Evolutionary conservation across 1,140 invertebrate genomes (phyloP).

Genomic region (Metopolophium dirhodum): DNA sequence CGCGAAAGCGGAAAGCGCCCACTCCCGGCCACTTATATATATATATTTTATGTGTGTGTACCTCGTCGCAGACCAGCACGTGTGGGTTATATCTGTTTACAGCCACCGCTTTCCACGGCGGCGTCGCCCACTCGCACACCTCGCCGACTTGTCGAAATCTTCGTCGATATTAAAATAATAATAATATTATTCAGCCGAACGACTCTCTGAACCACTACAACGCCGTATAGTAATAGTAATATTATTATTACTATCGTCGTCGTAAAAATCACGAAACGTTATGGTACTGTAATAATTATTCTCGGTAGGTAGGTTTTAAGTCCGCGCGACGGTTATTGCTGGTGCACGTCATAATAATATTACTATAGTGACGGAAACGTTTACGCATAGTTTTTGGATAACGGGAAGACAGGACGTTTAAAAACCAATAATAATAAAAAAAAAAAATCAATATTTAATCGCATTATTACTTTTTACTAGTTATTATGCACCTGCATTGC

Average conservation of each 20-base stretch:
- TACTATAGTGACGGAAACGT: not conserved
- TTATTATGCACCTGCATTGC: not conserved
- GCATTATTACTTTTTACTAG: not conserved
- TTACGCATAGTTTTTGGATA: not conserved
- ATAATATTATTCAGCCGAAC: not conserved
- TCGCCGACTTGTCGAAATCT: not conserved
- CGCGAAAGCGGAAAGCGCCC: not conserved
- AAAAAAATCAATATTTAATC: not conserved
- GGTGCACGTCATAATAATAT: not conserved
- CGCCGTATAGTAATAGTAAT: not conserved
- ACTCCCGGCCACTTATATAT: not conserved
- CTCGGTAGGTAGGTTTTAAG: too few species aligned
- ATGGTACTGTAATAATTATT: not conserved
- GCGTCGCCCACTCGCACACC: not conserved
- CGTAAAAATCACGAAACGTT: not conserved
- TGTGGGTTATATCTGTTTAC: not conserved
- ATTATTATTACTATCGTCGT: not conserved
- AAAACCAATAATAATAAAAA: not conserved
- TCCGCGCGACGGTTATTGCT: too few species aligned
- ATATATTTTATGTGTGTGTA: too few species aligned
- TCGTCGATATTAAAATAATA: slow-evolving; percentile 16
- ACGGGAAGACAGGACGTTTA: not conserved
- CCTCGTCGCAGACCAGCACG: not conserved
- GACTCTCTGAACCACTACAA: not conserved
- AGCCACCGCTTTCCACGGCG: not conserved